Percentiles rank a stretch among this genome's conserved stretches.
Conservation (phyloP, 2,888 invertebrate genomes). For the Dicycla oo region DNA sequence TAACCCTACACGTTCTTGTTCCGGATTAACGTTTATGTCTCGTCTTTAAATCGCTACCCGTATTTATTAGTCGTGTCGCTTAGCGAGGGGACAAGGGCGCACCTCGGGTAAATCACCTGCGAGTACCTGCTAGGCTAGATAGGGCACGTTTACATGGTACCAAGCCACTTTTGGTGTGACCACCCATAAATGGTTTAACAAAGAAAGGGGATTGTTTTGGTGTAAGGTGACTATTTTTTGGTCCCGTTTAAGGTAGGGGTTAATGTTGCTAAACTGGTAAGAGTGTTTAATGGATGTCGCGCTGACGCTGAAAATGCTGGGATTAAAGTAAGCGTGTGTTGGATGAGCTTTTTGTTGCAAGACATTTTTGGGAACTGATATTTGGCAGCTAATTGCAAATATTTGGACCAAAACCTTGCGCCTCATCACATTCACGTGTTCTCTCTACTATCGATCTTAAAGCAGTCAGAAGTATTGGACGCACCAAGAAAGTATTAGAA, state of each 20-base stretch:
- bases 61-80: slow-evolving; percentile 67
- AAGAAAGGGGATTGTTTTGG: slow-evolving; percentile 56
- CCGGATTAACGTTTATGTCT: slow-evolving; percentile 67
- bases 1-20: slow-evolving; percentile 71
- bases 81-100: slow-evolving; percentile 65
- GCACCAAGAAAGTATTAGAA: background rate
- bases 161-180: slow-evolving; percentile 60
- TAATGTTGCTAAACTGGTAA: slow-evolving; percentile 34
- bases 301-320: background rate
- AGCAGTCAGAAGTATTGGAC: background rate
- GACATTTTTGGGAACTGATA: background rate
- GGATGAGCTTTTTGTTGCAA: background rate
- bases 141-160: slow-evolving; percentile 71
- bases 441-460: background rate
- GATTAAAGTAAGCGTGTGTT: background rate
- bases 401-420: background rate
- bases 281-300: slow-evolving; percentile 28
- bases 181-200: slow-evolving; percentile 61
- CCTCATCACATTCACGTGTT: background rate
- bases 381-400: background rate
- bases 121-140: slow-evolving; percentile 36
- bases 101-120: slow-evolving; percentile 72
- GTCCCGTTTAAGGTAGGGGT: slow-evolving; percentile 34
- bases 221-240: slow-evolving; percentile 52
- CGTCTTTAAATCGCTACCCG: slow-evolving; percentile 73